Conservation (phyloP, 2,888 invertebrate genomes). For the Melikaiella ostensackeni region DNA sequence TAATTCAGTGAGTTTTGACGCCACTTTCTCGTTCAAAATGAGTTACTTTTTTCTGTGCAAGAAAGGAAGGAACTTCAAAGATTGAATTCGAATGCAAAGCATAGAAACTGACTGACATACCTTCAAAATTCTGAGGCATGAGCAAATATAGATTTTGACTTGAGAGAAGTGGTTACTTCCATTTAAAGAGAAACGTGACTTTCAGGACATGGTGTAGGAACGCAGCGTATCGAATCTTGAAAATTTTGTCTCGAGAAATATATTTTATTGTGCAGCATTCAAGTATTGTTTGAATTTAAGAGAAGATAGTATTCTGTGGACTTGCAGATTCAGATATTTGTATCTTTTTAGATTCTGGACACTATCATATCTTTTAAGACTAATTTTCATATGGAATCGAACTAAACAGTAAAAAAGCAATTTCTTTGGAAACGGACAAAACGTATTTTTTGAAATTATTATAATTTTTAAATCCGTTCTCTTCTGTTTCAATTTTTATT, state of each 20-base stretch:
- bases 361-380: too few relatives aligned
- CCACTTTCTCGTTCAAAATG: too few relatives aligned
- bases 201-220: neutral
- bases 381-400: too few relatives aligned
- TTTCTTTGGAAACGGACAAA: too few relatives aligned
- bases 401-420: too few relatives aligned
- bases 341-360: too few relatives aligned
- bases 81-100: neutral
- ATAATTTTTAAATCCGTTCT: too few relatives aligned
- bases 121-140: neutral
- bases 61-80: neutral
- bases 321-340: too few relatives aligned
- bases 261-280: neutral
- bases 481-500: too few relatives aligned
- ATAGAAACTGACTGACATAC: constrained; percentile 9
- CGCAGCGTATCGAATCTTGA: neutral
- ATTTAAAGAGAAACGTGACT: constrained; percentile 31
- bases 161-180: neutral
- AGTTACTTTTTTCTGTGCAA: too few relatives aligned
- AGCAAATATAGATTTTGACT: constrained; percentile 17
- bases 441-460: too few relatives aligned
- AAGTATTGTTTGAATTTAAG: neutral
- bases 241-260: neutral
- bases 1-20: too few relatives aligned
- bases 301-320: neutral